A percentile compares a stretch with the other conserved stretches of the same genome.
Evolutionary conservation across 2,888 invertebrate genomes (phyloP).

Genomic region (Nomada goodeniana): DNA sequence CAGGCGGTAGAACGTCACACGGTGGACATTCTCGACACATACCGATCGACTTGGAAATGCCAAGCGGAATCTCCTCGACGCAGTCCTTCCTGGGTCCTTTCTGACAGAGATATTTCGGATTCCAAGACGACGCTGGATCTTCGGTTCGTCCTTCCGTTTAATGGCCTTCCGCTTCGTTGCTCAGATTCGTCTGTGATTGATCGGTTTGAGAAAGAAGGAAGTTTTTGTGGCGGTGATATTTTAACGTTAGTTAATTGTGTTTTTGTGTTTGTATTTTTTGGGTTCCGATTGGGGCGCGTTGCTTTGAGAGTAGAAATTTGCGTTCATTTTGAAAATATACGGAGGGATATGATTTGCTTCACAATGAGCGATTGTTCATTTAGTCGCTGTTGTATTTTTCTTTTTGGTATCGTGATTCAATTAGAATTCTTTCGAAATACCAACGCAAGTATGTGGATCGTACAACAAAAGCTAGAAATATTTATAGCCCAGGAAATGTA

Average conservation of each 20-base stretch:
- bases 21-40: conserved; percentile 82
- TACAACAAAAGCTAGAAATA: too few species aligned
- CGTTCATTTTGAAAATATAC: too few species aligned
- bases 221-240: neutral
- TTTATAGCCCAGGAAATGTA: too few species aligned
- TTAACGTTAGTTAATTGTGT: neutral
- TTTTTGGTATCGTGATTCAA: too few species aligned
- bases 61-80: conserved; percentile 60
- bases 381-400: too few species aligned
- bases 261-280: too few species aligned
- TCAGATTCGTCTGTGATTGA: conserved; percentile 46
- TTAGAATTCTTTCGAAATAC: too few species aligned
- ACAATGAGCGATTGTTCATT: too few species aligned
- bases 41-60: conserved; percentile 80
- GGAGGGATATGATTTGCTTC: too few species aligned
- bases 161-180: neutral
- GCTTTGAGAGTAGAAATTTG: too few species aligned
- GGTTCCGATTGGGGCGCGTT: too few species aligned
- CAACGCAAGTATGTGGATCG: too few species aligned
- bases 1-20: conserved; percentile 81
- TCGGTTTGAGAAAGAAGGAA: neutral
- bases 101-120: conserved; percentile 73
- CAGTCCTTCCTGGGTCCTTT: conserved; percentile 60
- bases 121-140: conserved; percentile 74
- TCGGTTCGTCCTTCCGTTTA: conserved; percentile 25